A percentile compares a stretch with the other conserved stretches of the same genome.
Conservation (phyloP, 2,113 vertebrate species). For the Neolamprologus sp. region DNA sequence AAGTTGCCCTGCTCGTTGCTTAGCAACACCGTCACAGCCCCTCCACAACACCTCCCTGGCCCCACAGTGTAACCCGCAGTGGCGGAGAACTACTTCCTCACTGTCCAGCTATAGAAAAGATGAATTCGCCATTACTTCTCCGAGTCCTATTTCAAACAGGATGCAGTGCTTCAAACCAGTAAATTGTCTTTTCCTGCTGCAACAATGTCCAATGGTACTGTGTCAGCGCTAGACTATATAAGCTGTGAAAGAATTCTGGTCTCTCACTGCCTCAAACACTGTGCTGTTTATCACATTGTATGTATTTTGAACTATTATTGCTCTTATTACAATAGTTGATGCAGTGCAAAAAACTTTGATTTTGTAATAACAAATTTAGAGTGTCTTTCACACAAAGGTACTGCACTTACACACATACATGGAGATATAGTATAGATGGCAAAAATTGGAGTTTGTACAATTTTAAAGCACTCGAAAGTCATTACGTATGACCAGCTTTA, state of each 20-base stretch:
- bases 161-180: background rate
- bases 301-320: background rate
- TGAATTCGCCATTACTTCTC: background rate
- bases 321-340: background rate
- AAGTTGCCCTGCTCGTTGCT: conserved; percentile 61
- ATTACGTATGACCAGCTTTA: background rate
- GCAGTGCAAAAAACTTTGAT: background rate
- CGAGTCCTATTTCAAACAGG: background rate
- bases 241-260: background rate
- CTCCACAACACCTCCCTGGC: conserved; percentile 56
- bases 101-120: conserved; percentile 6
- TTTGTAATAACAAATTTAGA: background rate
- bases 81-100: conserved; percentile 8
- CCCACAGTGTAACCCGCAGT: conserved; percentile 31
- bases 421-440: background rate
- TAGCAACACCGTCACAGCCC: conserved; percentile 61
- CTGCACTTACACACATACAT: background rate
- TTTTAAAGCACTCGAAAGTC: background rate
- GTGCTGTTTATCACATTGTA: background rate
- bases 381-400: background rate
- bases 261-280: background rate
- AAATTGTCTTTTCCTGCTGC: background rate
- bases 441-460: background rate
- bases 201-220: background rate
- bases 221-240: background rate